Percentiles rank a stretch among this genome's conserved stretches.
These are phyloP conservation scores for Peromyscus eremicus DNA, from an alignment of 2,797 vertebrate species.

Conservation along the genomic window DNA sequence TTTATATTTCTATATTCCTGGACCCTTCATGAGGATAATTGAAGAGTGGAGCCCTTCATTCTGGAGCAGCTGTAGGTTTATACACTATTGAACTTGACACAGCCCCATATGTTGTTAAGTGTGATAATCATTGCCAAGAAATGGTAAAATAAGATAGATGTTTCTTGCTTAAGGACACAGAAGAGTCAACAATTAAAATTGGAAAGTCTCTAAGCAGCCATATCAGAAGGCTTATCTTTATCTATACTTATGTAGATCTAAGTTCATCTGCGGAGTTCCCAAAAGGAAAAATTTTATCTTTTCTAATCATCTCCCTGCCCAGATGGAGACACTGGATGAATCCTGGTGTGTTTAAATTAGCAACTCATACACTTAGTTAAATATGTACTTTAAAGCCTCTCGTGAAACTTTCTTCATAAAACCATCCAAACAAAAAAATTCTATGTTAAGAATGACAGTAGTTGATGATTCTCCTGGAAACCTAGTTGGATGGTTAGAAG, in stretches of 20 bases:
- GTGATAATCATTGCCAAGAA: background rate
- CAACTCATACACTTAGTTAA: background rate
- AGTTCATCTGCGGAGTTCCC: background rate
- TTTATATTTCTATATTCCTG: too few relatives aligned
- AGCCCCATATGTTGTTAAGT: background rate
- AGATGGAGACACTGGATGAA: background rate
- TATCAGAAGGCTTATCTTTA: background rate
- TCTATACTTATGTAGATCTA: background rate
- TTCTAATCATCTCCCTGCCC: background rate
- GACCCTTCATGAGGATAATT: background rate
- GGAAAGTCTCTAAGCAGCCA: background rate
- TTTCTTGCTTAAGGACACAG: slow-evolving; percentile 34
- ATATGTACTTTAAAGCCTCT: background rate
- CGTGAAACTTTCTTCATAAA: background rate
- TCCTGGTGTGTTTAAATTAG: slow-evolving; percentile 7
- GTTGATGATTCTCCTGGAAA: background rate
- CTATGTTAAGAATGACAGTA: background rate
- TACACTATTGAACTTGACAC: background rate
- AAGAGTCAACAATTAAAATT: background rate
- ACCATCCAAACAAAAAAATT: background rate
- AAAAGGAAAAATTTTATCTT: background rate
- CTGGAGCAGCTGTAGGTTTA: background rate
- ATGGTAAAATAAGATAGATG: background rate
- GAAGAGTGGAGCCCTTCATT: background rate
- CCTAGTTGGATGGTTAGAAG: background rate